Percentiles rank a stretch among this genome's conserved stretches.
Evolutionary conservation across 2,888 invertebrate genomes (phyloP).

Genomic region (Camponotus fellah): DNA sequence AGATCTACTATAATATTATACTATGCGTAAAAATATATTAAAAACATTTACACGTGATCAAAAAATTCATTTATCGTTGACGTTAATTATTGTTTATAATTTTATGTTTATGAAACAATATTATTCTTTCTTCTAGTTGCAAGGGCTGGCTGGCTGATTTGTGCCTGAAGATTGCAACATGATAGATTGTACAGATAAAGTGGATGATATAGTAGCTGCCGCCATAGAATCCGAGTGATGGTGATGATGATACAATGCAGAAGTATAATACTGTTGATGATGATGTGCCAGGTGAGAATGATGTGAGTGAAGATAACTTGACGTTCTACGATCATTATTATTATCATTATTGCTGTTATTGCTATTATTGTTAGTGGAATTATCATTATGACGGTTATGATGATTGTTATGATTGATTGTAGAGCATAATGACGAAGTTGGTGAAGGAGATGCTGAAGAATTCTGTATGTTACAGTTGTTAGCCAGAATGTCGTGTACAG

Average conservation of each 20-base stretch:
- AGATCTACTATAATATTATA: background rate
- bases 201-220: constrained; percentile 70
- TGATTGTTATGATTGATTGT: constrained; percentile 76
- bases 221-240: constrained; percentile 72
- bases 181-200: constrained; percentile 74
- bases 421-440: constrained; percentile 75
- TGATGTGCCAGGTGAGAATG: constrained; percentile 78
- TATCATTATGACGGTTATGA: constrained; percentile 69
- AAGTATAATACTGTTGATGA: constrained; percentile 85
- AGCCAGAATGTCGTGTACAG: constrained; percentile 84
- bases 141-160: constrained; percentile 81
- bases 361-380: constrained; percentile 64
- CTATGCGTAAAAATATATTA: constrained; percentile 24
- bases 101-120: background rate
- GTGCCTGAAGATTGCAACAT: constrained; percentile 79
- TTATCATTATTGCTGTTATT: constrained; percentile 66
- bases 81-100: background rate
- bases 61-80: constrained; percentile 14
- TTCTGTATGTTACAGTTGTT: constrained; percentile 73
- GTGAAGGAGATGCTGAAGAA: constrained; percentile 73
- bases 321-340: constrained; percentile 65
- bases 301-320: constrained; percentile 74
- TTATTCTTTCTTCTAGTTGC: constrained; percentile 71
- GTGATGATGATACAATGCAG: constrained; percentile 83
- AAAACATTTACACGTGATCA: background rate